Evolutionary conservation across 1,140 invertebrate species (phyloP).

Genomic region (Carposina sasakii): DNA sequence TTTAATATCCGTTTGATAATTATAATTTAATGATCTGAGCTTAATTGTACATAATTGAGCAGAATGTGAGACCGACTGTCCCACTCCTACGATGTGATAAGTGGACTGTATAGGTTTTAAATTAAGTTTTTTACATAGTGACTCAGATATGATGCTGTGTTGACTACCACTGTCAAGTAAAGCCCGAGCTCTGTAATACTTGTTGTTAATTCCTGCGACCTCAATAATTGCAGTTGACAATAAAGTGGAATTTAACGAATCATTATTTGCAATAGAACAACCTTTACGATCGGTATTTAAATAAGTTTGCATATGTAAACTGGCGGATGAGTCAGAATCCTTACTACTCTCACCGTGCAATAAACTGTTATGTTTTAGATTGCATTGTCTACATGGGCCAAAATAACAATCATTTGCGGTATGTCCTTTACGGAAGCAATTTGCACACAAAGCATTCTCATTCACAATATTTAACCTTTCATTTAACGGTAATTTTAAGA

Average conservation of each 20-base stretch:
- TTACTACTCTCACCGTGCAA: not conserved
- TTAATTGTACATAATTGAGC: constrained; percentile 19
- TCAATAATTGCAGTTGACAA: not conserved
- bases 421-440: not conserved
- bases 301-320: not conserved
- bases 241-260: not conserved
- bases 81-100: constrained; percentile 25
- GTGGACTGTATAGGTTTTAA: constrained; percentile 26
- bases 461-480: not conserved
- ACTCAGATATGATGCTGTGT: constrained; percentile 18
- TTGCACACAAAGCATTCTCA: not conserved
- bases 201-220: not conserved
- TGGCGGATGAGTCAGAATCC: not conserved
- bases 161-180: constrained; percentile 27
- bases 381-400: not conserved
- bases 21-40: constrained; percentile 15
- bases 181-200: not conserved
- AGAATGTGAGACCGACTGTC: constrained; percentile 19
- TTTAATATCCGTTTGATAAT: constrained; percentile 18
- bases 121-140: constrained; percentile 21
- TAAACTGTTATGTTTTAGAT: not conserved
- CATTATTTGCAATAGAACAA: not conserved
- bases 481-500: not conserved
- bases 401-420: not conserved
- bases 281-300: not conserved